These are phyloP conservation scores for Eremobia ochroleuca DNA, from an alignment of 2,888 invertebrate genomes.

Conservation along the genomic window DNA sequence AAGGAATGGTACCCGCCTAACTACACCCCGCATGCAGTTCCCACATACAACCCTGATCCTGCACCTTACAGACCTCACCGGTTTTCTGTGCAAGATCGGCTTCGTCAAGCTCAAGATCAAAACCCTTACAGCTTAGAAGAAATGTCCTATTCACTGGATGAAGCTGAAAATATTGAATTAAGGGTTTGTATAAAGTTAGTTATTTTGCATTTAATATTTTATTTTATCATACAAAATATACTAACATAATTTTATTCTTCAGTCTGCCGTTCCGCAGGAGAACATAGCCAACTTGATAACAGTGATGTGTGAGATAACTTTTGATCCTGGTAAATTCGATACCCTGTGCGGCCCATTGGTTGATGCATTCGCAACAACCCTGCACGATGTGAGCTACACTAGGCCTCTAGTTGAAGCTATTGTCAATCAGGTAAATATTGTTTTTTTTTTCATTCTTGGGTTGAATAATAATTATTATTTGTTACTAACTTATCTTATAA, in stretches of 20 bases:
- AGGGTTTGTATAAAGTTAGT: conserved; percentile 75
- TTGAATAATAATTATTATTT: conserved; percentile 24
- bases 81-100: conserved; percentile 87
- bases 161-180: conserved; percentile 85
- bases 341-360: conserved; percentile 93
- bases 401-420: conserved; percentile 93
- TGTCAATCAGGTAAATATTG: conserved; percentile 91
- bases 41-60: conserved; percentile 79
- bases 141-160: conserved; percentile 86
- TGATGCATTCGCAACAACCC: conserved; percentile 92
- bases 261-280: conserved; percentile 77
- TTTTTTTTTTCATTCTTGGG: background rate
- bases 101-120: conserved; percentile 87
- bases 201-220: conserved; percentile 7
- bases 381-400: conserved; percentile 92
- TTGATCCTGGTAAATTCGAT: conserved; percentile 95
- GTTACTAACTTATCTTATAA: conserved; percentile 35
- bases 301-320: conserved; percentile 94
- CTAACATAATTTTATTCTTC: conserved; percentile 38
- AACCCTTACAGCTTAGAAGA: conserved; percentile 85
- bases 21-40: conserved; percentile 83
- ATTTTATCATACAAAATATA: conserved; percentile 12
- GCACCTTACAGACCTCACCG: conserved; percentile 81
- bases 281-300: conserved; percentile 92
- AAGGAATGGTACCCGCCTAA: conserved; percentile 92